phyloP scores from a whole-genome alignment of 2,888 invertebrate genomes.

The Crepidodera aurea region DNA sequence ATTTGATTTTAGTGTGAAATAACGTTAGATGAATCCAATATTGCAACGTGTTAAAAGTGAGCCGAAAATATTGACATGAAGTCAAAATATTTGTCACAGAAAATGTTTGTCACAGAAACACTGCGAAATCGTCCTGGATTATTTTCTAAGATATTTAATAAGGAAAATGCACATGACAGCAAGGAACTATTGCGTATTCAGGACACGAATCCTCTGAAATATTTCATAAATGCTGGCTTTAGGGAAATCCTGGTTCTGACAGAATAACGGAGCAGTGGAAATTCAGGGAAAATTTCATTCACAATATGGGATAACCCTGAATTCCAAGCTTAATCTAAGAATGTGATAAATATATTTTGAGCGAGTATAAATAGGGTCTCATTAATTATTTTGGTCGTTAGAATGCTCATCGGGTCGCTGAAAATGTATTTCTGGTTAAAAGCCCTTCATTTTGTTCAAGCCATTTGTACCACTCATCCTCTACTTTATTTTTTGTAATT shows the following conservation, averaged over 20 bases:
- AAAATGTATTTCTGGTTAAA: conserved; percentile 18
- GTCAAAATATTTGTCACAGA: too few species aligned
- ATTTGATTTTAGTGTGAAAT: too few species aligned
- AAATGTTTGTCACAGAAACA: too few species aligned
- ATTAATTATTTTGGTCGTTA: conserved; percentile 31
- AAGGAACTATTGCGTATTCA: conserved; percentile 44
- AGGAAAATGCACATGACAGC: conserved; percentile 41
- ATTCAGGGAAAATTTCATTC: conserved; percentile 30
- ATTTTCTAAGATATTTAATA: conserved; percentile 41
- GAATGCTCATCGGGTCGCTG: conserved; percentile 20
- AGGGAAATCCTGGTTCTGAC: conserved; percentile 45
- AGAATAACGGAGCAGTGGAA: conserved; percentile 26
- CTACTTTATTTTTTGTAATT: too few species aligned
- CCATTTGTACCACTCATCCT: not conserved
- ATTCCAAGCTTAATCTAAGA: conserved; percentile 30
- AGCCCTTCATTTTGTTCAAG: not conserved
- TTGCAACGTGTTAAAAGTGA: too few species aligned
- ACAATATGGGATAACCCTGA: conserved; percentile 24
- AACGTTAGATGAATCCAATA: too few species aligned
- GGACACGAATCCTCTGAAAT: conserved; percentile 51
- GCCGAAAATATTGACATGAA: too few species aligned
- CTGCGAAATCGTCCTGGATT: conserved; percentile 16
- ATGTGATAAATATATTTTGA: conserved; percentile 35
- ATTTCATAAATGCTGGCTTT: conserved; percentile 53
- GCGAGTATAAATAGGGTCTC: conserved; percentile 30